Evolutionary conservation across 2,888 invertebrate genomes (phyloP), one percentile per base, ranked within the genome.

Genomic region (Blera fallax): DNA sequence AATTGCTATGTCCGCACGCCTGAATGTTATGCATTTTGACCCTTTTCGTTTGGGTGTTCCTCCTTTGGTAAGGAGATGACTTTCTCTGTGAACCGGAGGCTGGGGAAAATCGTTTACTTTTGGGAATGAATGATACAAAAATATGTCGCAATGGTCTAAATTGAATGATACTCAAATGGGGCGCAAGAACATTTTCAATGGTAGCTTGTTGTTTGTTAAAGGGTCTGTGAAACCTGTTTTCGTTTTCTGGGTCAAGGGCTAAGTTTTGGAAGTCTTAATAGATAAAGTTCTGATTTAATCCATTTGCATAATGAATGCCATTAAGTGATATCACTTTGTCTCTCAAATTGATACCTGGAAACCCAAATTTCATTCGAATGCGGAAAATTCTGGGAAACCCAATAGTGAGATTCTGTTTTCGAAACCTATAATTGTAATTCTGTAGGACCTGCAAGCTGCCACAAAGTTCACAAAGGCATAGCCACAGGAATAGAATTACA

Each of bases 1-100:
- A 85, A 85, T 85, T 81, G 85, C 62, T 81, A 72, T 85, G 81
- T 85, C 85, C 85, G 85, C 85, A 85, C 76, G 85, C 85, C 72
- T 76, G 76, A 76, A 65, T 48, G 65, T 85, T 77, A 76, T 81
- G 81, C 76, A 81, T 76, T 76, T 72, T 52, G 58, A 69, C 77
- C 77, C 69, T 78, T 70, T 48, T 37, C 40, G 37, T 52, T 32
- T 7, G 14, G 60, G 69, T 18, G 14, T 40, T 3, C 29, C 11
- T 14, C 7, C 11, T 40, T 10, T 7, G 27, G 34, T 14, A 3
- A 11, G 10, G 11, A 34, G 43, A 65, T 34, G 72, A 32, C 29
- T 58, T 67, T 37, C 54, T 29, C 3, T 18, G 10, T 24, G 6
- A 11, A 50, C 11, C 10, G 50, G 11, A 34, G 64, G 54, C 21